Percentiles rank a stretch among this genome's conserved stretches.
phyloP scores from a whole-genome alignment of 2,797 vertebrate species.

The Melanotaenia trifasciata region DNA sequence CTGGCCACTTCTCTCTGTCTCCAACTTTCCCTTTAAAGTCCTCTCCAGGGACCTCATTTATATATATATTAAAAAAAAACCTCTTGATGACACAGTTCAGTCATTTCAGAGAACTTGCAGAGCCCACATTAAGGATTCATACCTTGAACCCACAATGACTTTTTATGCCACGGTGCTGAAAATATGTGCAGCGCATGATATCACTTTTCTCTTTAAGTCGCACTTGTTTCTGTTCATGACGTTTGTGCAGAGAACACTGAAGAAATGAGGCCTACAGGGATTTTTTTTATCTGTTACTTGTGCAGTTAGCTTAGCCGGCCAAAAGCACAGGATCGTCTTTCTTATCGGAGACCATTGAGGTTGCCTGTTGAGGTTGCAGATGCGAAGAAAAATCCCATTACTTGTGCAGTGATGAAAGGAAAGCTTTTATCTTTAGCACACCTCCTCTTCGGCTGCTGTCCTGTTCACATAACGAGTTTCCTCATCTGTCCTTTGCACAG shows the following conservation, averaged over 20 bases:
- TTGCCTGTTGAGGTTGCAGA: too few species aligned
- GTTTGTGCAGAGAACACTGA: background rate
- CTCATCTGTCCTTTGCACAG: too few species aligned
- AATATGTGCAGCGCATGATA: background rate
- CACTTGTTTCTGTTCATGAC: conserved; percentile 1
- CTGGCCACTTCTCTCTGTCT: conserved; percentile 18
- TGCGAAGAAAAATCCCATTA: too few species aligned
- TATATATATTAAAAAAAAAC: conserved; percentile 4
- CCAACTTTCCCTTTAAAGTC: conserved; percentile 1
- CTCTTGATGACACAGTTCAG: background rate
- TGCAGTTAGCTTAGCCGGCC: conserved; percentile 1
- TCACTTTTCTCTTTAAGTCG: conserved; percentile 4
- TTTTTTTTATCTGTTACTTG: conserved; percentile 21
- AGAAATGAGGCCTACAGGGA: conserved; percentile 28
- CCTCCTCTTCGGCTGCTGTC: too few species aligned
- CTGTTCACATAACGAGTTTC: too few species aligned
- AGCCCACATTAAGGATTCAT: background rate
- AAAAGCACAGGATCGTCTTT: conserved; percentile 12
- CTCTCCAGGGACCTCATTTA: conserved; percentile 14
- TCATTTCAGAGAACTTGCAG: conserved; percentile 1
- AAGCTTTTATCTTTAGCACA: too few species aligned
- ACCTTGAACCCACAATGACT: background rate
- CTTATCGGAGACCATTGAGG: background rate
- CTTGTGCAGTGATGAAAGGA: too few species aligned
- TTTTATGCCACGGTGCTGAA: background rate